These are phyloP conservation scores for Fragum fragum DNA, from an alignment of 2,888 invertebrate genomes.

Conservation along the genomic window DNA sequence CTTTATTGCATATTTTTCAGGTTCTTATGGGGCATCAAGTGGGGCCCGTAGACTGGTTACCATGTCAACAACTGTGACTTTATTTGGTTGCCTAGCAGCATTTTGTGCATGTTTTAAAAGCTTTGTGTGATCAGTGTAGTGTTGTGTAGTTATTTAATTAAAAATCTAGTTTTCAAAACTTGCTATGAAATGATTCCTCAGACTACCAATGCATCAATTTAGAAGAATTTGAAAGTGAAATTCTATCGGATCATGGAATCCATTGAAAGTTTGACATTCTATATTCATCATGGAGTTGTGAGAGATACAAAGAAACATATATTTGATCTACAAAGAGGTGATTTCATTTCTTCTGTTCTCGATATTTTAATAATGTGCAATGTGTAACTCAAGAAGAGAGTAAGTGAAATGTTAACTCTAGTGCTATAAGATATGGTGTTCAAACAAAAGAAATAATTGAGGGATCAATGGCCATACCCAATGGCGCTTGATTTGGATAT, in stretches of 20 bases:
- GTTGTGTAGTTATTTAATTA: conserved; percentile 25
- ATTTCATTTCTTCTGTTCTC: no score
- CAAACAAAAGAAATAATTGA: no score
- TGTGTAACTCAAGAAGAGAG: no score
- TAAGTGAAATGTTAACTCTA: no score
- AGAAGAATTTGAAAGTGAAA: background rate
- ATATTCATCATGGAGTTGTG: background rate
- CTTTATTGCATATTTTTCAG: conserved; percentile 44
- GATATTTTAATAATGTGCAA: no score
- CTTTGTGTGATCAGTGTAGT: conserved; percentile 58
- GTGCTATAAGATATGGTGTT: no score
- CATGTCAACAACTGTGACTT: conserved; percentile 40
- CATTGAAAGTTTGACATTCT: background rate
- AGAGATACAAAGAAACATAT: no score
- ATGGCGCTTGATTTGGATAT: no score
- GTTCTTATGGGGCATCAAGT: conserved; percentile 1
- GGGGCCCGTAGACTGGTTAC: conserved; percentile 28
- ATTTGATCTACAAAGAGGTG: no score
- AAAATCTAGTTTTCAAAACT: background rate
- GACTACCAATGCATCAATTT: background rate
- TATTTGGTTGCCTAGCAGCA: conserved; percentile 55
- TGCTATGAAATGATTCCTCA: background rate
- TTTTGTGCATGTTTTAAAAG: conserved; percentile 57
- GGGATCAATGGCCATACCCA: no score
- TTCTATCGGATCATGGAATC: background rate